Conservation (phyloP, 2,113 vertebrate genomes). For the Phaethon lepturus region DNA sequence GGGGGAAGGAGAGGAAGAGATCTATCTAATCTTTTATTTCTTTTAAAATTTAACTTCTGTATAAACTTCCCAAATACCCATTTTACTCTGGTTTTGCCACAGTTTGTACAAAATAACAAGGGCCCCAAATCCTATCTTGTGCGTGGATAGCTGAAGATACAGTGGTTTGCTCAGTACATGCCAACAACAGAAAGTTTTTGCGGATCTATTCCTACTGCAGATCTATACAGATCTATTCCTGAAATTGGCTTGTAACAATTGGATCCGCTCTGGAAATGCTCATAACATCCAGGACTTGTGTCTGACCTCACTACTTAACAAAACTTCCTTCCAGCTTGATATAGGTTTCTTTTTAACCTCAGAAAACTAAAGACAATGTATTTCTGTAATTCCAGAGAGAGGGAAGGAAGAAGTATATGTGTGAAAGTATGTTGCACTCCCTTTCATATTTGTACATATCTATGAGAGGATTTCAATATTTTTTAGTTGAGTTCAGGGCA, state of each 20-base stretch:
- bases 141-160: background rate
- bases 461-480: background rate
- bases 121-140: background rate
- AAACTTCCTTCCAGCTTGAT: background rate
- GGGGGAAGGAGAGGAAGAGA: accelerated
- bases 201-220: background rate
- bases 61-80: background rate
- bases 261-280: background rate
- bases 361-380: background rate
- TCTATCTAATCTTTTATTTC: background rate
- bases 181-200: background rate
- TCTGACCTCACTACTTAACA: background rate
- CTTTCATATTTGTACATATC: background rate
- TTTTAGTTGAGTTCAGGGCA: background rate
- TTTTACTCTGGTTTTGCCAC: background rate
- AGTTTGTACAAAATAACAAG: background rate
- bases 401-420: background rate
- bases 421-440: background rate
- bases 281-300: background rate
- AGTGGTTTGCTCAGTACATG: background rate
- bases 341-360: background rate
- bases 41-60: background rate
- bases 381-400: background rate
- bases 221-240: background rate
- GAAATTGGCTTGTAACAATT: background rate